Conservation (phyloP, 2,113 vertebrate genomes). For the Drymodes brunneopygia region DNA sequence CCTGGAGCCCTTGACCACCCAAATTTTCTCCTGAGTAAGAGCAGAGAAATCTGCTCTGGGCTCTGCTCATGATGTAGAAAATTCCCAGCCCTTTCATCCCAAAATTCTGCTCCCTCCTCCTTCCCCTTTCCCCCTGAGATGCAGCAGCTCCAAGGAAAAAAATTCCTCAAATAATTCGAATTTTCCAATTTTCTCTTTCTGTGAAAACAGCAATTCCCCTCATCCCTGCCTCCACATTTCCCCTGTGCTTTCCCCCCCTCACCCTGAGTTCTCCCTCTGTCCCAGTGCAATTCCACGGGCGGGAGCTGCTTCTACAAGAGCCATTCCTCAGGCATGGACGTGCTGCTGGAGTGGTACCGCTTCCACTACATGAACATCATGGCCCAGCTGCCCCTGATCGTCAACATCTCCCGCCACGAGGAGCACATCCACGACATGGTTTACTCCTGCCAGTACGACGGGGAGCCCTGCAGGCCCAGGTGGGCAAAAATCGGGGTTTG, state of each 20-base stretch:
- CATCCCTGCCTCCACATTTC: neutral
- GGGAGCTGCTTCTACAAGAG: conserved; percentile 57
- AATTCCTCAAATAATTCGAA: neutral
- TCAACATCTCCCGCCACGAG: neutral
- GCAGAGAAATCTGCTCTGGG: neutral
- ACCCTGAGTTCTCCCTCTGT: neutral
- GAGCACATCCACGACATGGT: conserved; percentile 21
- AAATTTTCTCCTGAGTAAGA: neutral
- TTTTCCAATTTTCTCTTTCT: no score
- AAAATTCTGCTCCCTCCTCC: neutral
- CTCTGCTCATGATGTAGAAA: neutral
- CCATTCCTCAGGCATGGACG: conserved; percentile 30
- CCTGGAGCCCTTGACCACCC: neutral
- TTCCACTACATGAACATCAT: conserved; percentile 70
- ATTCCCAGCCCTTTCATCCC: neutral
- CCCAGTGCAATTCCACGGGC: conserved; percentile 61
- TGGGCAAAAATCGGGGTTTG: rapidly evolving
- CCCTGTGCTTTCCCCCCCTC: neutral
- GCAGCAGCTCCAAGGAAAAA: neutral
- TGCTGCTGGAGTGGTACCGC: conserved; percentile 63
- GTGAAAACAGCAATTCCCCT: neutral
- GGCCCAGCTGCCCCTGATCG: neutral
- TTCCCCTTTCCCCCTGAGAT: neutral
- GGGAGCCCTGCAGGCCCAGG: conserved; percentile 47
- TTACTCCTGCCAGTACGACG: conserved; percentile 55